These are phyloP conservation scores for Drosophila fuyamai DNA, from an alignment of 1,140 invertebrate species.

Conservation along the genomic window DNA sequence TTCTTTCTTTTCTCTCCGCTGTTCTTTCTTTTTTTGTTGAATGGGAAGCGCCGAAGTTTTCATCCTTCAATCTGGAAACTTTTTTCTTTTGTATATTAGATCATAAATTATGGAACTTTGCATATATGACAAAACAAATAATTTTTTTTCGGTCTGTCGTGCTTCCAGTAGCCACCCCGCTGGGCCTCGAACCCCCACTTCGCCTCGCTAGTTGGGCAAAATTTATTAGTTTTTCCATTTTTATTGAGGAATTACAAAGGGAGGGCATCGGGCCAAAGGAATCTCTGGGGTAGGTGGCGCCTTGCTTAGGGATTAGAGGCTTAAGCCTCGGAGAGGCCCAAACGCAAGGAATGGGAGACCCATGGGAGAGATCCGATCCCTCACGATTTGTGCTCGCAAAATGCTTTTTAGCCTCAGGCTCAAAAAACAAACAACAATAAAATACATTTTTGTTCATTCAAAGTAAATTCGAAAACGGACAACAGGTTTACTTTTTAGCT, in stretches of 20 bases:
- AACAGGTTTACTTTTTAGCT: constrained; percentile 62
- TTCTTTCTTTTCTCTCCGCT: constrained; percentile 24
- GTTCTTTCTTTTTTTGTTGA: constrained; percentile 36
- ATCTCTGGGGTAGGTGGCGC: constrained; percentile 56
- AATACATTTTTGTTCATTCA: constrained; percentile 74
- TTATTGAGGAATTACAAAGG: constrained; percentile 53
- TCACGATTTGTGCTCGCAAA: constrained; percentile 72
- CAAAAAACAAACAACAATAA: constrained; percentile 25
- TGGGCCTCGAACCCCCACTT: constrained; percentile 34
- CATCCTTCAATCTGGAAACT: constrained; percentile 49
- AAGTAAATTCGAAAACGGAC: constrained; percentile 49
- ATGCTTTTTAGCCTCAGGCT: constrained; percentile 62
- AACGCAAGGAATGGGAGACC: constrained; percentile 2
- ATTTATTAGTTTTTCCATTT: constrained; percentile 51
- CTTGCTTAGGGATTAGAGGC: constrained; percentile 28
- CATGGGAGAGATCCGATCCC: constrained; percentile 32
- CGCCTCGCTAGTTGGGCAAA: constrained; percentile 54
- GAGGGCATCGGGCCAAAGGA: constrained; percentile 14
- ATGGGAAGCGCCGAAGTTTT: constrained; percentile 57
- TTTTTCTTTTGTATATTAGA: constrained; percentile 59
- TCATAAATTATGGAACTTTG: constrained; percentile 73
- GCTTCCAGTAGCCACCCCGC: constrained; percentile 63
- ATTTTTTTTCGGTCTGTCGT: constrained; percentile 52
- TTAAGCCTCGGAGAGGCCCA: background rate
- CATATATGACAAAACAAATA: constrained; percentile 76